Evolutionary conservation across 2,888 invertebrate species (phyloP), one percentile per base, ranked within the genome.

Genomic region (Idaea biselata): DNA sequence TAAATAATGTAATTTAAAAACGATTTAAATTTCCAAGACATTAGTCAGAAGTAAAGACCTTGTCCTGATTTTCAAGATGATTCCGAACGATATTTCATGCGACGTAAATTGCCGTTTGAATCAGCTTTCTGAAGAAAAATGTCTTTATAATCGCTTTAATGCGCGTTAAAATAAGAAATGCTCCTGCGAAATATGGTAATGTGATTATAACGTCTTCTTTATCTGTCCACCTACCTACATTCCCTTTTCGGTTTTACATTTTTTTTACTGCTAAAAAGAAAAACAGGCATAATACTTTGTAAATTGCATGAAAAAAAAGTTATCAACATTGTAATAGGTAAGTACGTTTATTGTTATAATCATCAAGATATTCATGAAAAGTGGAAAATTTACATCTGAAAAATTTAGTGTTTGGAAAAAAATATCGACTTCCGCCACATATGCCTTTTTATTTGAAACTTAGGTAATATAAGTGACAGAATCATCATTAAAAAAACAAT

Each of bases 61-160:
- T 58, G 66, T 58, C 64, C 61, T 58, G 54, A 53, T 60, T 60
- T 54, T 18, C 62, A n/a, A 57, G 17, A 58, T 32, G 32, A 58
- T 58, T 18, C 58, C 53, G 57, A 54, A 59, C 57, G 53, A 62
- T 60, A 66, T 59, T 64, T 64, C 62, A 66, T 57, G 14, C 17
- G 55, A 59, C 60, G 64, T 64, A 56, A 58, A 65, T 62, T 65
- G 59, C 62, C 58, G 25, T 63, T 55, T 60, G 59, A 63, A 59
- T 66, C 63, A 65, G 62, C 65, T 63, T 61, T 61, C 60, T 58
- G 56, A 64, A 61, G 64, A 65, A 67, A 68, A 60, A 59, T 58
- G 58, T 58, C 63, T 56, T n/a, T 31, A 18, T 65, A 66, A 71
- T 67, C 61, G 63, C 56, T 71, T 63, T 44, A 44, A 44, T 44